Percentiles rank a stretch among this genome's conserved stretches.
These are phyloP conservation scores for Porites cylindrica DNA, from an alignment of 92 coral and sea anemone genomes.

Conservation along the genomic window DNA sequence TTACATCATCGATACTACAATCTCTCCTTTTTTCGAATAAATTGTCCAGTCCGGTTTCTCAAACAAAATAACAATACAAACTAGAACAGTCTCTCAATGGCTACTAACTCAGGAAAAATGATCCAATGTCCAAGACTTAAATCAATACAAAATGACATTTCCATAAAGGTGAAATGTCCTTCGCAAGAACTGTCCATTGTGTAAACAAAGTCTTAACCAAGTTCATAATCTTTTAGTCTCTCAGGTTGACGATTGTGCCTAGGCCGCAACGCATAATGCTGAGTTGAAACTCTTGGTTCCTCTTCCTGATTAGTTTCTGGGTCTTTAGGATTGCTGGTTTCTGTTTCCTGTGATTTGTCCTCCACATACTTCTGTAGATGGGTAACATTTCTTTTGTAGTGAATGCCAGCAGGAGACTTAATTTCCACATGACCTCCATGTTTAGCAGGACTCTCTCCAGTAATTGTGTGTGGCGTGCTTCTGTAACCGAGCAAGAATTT, in stretches of 20 bases:
- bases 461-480: conserved; percentile 43
- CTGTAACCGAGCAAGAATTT: conserved; percentile 28
- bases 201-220: neutral
- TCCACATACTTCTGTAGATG: neutral
- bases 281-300: neutral
- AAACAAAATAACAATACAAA: too few relatives aligned
- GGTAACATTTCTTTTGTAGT: neutral
- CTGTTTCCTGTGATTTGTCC: neutral
- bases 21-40: too few relatives aligned
- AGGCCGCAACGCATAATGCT: neutral
- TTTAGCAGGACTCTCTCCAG: conserved; percentile 16
- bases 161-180: too few relatives aligned
- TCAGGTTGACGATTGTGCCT: conserved; percentile 10
- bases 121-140: too few relatives aligned
- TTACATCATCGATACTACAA: too few relatives aligned
- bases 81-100: too few relatives aligned
- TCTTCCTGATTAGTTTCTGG: neutral
- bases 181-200: neutral
- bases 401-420: neutral
- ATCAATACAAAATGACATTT: too few relatives aligned
- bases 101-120: too few relatives aligned
- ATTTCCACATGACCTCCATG: conserved; percentile 2
- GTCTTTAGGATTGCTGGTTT: neutral
- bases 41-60: too few relatives aligned
- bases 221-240: neutral